phyloP scores from a whole-genome alignment of 2,888 invertebrate genomes.

The Cosmorhoe ocellata region DNA sequence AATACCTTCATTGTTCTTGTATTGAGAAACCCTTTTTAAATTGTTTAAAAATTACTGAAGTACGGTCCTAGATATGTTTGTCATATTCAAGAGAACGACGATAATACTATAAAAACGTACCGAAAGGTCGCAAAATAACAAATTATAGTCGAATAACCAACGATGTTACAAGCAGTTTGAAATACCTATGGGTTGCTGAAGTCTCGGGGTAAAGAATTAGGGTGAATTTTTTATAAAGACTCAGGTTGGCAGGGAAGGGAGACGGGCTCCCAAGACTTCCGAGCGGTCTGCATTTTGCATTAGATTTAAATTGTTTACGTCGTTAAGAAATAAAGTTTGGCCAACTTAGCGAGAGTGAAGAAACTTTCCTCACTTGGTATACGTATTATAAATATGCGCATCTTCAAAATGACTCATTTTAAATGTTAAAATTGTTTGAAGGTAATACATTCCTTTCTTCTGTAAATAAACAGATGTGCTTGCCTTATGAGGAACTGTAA shows the following conservation, averaged over 20 bases:
- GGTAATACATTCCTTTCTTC: too few relatives aligned
- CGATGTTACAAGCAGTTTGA: slow-evolving; percentile 42
- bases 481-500: too few relatives aligned
- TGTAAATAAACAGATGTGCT: too few relatives aligned
- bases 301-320: slow-evolving; percentile 81
- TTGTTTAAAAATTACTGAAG: too few relatives aligned
- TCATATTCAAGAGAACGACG: too few relatives aligned
- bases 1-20: too few relatives aligned
- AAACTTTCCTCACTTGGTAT: slow-evolving; percentile 50
- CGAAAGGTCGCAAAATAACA: slow-evolving; percentile 34
- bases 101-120: slow-evolving; percentile 7
- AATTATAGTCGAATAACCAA: slow-evolving; percentile 37
- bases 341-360: slow-evolving; percentile 52
- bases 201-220: slow-evolving; percentile 51
- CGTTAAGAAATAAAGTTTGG: slow-evolving; percentile 76
- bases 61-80: too few relatives aligned
- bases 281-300: slow-evolving; percentile 75
- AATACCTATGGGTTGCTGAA: slow-evolving; percentile 41
- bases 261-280: slow-evolving; percentile 51
- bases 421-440: too few relatives aligned
- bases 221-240: slow-evolving; percentile 70
- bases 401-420: slow-evolving; percentile 35
- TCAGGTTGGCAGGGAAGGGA: slow-evolving; percentile 52
- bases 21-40: too few relatives aligned
- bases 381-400: slow-evolving; percentile 52